These are phyloP conservation scores for Molorchus minor DNA, from an alignment of 2,888 invertebrate species.

Conservation along the genomic window DNA sequence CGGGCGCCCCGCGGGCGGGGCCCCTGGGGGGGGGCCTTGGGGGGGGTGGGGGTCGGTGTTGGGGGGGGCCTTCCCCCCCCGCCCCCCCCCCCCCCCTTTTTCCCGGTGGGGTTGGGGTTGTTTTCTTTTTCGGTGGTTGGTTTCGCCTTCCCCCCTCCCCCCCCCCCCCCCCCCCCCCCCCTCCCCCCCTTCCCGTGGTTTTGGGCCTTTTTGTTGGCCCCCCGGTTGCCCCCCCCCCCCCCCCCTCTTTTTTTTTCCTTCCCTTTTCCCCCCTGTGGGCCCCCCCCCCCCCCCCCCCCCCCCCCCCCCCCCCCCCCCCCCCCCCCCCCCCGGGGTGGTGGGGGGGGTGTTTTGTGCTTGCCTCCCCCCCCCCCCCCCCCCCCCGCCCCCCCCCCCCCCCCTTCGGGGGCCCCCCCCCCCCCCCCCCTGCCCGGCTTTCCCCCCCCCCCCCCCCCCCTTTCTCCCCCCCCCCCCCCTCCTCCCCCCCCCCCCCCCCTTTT, in stretches of 20 bases:
- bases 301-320: neutral
- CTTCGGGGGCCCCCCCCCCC: neutral
- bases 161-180: neutral
- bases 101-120: too few species aligned
- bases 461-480: neutral
- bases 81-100: too few species aligned
- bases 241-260: neutral
- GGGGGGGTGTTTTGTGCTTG: neutral
- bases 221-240: neutral
- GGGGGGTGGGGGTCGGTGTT: too few species aligned
- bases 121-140: too few species aligned
- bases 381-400: neutral
- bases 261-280: neutral
- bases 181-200: neutral
- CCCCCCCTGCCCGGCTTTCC: neutral
- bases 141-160: neutral
- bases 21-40: too few species aligned
- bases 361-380: neutral
- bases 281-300: neutral
- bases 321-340: neutral
- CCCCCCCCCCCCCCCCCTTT: neutral
- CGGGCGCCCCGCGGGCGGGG: too few species aligned
- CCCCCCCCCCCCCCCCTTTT: neutral
- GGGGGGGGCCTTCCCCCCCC: too few species aligned
- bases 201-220: neutral